Percentiles rank a stretch among this genome's conserved stretches.
Conservation (phyloP, 2,888 invertebrate genomes). For the Tethea ocularis region DNA sequence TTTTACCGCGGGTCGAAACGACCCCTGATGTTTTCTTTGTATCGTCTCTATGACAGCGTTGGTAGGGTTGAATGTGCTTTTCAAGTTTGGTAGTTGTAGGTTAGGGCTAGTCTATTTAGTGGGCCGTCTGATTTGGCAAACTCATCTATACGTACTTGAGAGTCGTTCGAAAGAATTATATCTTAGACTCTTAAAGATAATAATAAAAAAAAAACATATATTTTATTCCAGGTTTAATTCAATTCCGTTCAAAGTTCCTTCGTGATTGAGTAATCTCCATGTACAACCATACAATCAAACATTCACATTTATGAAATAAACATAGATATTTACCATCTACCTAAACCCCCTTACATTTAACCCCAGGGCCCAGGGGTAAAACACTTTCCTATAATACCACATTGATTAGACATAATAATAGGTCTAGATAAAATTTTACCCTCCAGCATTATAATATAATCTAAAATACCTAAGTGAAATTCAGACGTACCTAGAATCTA, state of each 20-base stretch:
- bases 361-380: not conserved
- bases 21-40: conserved; percentile 47
- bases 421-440: not conserved
- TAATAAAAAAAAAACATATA: no score
- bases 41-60: conserved; percentile 22
- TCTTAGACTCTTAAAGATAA: no score
- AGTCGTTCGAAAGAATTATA: no score
- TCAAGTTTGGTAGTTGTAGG: conserved; percentile 23
- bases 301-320: no score
- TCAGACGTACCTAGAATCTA: not conserved
- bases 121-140: not conserved
- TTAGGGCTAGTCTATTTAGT: not conserved
- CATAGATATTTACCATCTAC: not conserved
- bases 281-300: no score
- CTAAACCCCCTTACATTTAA: not conserved
- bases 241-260: no score
- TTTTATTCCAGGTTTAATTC: no score
- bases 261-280: no score
- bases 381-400: not conserved
- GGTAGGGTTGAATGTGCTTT: conserved; percentile 55
- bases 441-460: not conserved
- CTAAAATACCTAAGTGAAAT: not conserved
- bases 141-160: no score
- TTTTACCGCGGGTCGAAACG: conserved; percentile 53
- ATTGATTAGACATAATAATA: not conserved